These are phyloP conservation scores for Campylomormyrus numenius DNA, from an alignment of 2,113 vertebrate genomes.

Conservation along the genomic window DNA sequence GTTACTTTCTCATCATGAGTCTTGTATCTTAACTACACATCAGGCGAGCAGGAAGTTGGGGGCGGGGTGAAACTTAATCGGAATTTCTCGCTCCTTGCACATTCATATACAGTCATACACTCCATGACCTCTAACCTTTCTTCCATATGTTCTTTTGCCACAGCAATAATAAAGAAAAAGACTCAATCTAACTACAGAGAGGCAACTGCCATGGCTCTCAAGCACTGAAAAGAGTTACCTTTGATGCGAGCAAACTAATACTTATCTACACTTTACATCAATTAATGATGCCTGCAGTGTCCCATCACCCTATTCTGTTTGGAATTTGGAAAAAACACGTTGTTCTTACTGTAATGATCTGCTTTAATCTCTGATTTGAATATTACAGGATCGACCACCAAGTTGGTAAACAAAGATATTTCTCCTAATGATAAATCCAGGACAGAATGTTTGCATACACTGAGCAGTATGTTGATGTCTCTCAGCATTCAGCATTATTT, in stretches of 20 bases:
- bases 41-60: neutral
- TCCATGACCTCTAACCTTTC: neutral
- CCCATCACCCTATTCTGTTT: neutral
- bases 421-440: neutral
- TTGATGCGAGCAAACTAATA: neutral
- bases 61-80: neutral
- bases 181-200: neutral
- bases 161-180: neutral
- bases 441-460: neutral
- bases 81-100: neutral
- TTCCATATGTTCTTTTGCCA: neutral
- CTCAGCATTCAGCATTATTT: neutral
- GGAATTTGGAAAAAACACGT: neutral
- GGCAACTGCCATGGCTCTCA: neutral
- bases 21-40: neutral
- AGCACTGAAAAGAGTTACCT: neutral
- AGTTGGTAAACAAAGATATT: neutral
- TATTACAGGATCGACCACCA: neutral
- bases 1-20: neutral
- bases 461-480: neutral
- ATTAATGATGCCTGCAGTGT: neutral
- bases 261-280: neutral
- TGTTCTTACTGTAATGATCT: neutral
- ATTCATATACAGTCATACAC: neutral
- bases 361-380: neutral